These are phyloP conservation scores for Oryzias woworae DNA, from an alignment of 2,113 vertebrate species.

Conservation along the genomic window DNA sequence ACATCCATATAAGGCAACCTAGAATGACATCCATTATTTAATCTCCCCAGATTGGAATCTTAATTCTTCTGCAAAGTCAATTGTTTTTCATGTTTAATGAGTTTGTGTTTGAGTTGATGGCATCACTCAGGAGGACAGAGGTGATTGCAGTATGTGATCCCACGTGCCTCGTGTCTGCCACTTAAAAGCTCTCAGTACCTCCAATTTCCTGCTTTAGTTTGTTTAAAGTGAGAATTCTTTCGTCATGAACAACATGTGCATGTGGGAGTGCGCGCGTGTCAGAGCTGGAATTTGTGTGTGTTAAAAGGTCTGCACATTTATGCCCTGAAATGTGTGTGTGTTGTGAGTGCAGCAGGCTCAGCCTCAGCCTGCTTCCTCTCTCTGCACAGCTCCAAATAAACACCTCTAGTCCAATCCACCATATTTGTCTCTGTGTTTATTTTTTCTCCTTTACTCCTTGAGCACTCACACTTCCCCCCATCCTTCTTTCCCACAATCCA, in stretches of 20 bases:
- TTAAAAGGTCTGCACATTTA: conserved; percentile 8
- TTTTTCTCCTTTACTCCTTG: conserved; percentile 52
- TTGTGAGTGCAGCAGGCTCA: conserved; percentile 27
- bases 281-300: background rate
- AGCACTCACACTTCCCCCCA: conserved; percentile 14
- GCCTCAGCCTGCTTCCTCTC: conserved; percentile 61
- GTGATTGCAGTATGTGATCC: conserved; percentile 35
- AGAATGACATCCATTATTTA: too few species aligned
- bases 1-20: too few species aligned
- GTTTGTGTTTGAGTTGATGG: conserved; percentile 23
- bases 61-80: too few species aligned
- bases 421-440: conserved; percentile 70
- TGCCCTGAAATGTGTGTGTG: conserved; percentile 5
- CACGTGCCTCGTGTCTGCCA: conserved; percentile 32
- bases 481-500: conserved; percentile 32
- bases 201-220: conserved; percentile 65
- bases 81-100: background rate
- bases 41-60: too few species aligned
- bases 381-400: conserved; percentile 72
- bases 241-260: conserved; percentile 15
- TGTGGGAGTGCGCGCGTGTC: conserved; percentile 1
- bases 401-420: conserved; percentile 50
- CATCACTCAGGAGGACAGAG: conserved; percentile 37
- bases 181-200: conserved; percentile 43
- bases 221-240: conserved; percentile 72